Evolutionary conservation across 2,113 vertebrate genomes (phyloP).

Genomic region (Theristicus caerulescens): DNA sequence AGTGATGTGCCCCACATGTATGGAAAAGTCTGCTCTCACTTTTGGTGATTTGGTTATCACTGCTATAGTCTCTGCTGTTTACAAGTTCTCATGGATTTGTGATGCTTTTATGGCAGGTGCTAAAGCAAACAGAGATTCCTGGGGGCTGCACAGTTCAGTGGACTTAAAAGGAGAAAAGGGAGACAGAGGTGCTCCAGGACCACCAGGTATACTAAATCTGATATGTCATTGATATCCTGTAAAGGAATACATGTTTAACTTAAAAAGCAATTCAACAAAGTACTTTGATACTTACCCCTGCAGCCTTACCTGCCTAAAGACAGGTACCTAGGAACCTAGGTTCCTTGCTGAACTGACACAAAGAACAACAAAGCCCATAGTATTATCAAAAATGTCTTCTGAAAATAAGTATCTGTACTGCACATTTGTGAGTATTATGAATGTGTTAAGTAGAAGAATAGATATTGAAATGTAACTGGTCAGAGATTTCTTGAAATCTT

Average conservation of each 20-base stretch:
- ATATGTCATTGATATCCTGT: background rate
- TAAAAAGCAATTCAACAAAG: background rate
- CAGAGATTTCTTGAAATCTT: background rate
- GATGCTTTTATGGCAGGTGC: slow-evolving; percentile 55
- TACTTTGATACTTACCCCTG: background rate
- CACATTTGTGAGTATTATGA: background rate
- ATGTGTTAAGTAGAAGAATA: background rate
- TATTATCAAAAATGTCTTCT: background rate
- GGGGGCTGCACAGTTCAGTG: slow-evolving; percentile 30
- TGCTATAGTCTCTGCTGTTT: background rate
- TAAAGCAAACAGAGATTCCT: slow-evolving; percentile 71
- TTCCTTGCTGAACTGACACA: background rate
- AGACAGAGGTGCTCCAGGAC: slow-evolving; percentile 82
- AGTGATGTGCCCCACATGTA: background rate
- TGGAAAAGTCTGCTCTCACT: background rate
- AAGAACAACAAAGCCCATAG: background rate
- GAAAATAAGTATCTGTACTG: background rate
- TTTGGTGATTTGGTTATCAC: background rate
- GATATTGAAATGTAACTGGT: background rate
- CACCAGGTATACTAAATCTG: slow-evolving; percentile 72
- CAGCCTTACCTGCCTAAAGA: background rate
- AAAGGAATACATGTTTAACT: background rate
- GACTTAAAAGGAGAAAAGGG: slow-evolving; percentile 89
- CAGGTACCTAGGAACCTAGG: no score
- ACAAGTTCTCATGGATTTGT: background rate